Percentiles rank a stretch among this genome's conserved stretches.
Conservation (phyloP, 2,113 vertebrate species). For the Muscicapa adusta region DNA sequence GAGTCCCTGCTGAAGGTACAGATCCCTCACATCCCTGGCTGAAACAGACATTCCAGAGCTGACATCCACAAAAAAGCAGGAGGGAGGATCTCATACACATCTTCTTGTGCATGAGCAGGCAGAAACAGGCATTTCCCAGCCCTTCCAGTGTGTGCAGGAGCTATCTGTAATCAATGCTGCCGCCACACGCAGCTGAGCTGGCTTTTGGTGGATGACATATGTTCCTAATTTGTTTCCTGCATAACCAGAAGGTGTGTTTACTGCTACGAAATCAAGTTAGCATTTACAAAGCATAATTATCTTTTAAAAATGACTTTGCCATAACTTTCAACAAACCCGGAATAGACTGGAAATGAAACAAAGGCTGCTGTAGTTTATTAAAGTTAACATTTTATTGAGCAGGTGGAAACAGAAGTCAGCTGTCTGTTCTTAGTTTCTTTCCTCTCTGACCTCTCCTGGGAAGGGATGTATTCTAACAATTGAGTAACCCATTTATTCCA, state of each 20-base stretch:
- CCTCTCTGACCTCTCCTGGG: slow-evolving; percentile 61
- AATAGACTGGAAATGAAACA: slow-evolving; percentile 46
- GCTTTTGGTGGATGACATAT: slow-evolving; percentile 35
- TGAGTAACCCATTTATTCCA: slow-evolving; percentile 16
- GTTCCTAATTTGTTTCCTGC: slow-evolving; percentile 44
- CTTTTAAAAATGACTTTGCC: slow-evolving; percentile 52
- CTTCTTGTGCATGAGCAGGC: not conserved
- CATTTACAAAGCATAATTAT: slow-evolving; percentile 50
- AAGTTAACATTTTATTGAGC: slow-evolving; percentile 23
- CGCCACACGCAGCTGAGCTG: slow-evolving; percentile 5
- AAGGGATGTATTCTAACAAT: slow-evolving; percentile 61
- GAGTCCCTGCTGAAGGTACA: not conserved
- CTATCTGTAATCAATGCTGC: slow-evolving; percentile 14
- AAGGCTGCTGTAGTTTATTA: slow-evolving; percentile 8
- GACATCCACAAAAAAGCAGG: not conserved
- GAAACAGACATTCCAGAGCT: not conserved
- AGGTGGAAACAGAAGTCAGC: slow-evolving; percentile 50
- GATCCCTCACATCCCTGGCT: not conserved
- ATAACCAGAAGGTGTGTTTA: slow-evolving; percentile 56
- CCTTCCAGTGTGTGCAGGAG: not conserved
- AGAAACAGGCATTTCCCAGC: not conserved
- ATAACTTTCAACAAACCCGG: slow-evolving; percentile 51
- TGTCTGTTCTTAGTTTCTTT: slow-evolving; percentile 35
- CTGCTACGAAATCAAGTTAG: slow-evolving; percentile 13
- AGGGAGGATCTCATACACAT: not conserved